A percentile compares a stretch with the other conserved stretches of the same genome.
Conservation (phyloP, 2,888 invertebrate species). For the Ophion costatus region DNA sequence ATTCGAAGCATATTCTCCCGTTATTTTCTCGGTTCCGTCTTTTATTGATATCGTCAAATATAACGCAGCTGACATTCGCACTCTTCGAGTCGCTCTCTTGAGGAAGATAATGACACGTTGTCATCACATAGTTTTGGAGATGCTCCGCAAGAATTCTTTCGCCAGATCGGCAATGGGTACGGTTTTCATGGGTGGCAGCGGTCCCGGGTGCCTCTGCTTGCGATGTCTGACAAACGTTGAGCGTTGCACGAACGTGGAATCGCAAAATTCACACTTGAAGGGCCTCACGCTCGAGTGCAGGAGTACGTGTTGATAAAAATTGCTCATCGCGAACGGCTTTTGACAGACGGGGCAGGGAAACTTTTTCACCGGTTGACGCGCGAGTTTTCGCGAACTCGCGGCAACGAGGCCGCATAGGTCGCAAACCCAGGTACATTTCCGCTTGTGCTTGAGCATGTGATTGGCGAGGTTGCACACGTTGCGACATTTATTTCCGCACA, state of each 20-base stretch:
- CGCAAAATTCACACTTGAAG: slow-evolving; percentile 78
- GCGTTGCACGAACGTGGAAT: slow-evolving; percentile 75
- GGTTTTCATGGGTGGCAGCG: slow-evolving; percentile 67
- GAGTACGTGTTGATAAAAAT: slow-evolving; percentile 77
- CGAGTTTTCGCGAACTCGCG: not conserved
- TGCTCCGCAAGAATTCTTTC: slow-evolving; percentile 59
- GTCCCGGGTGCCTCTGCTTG: slow-evolving; percentile 74
- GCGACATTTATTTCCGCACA: slow-evolving; percentile 69
- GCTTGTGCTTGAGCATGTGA: slow-evolving; percentile 56
- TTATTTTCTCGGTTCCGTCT: not conserved
- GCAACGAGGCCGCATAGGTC: not conserved
- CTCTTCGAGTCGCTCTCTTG: not conserved
- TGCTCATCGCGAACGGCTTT: slow-evolving; percentile 73
- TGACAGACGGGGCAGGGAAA: slow-evolving; percentile 72
- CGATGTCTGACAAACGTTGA: slow-evolving; percentile 75
- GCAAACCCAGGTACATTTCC: not conserved
- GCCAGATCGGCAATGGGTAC: slow-evolving; percentile 64
- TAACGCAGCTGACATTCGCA: slow-evolving; percentile 22
- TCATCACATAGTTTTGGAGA: not conserved
- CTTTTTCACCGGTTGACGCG: not conserved
- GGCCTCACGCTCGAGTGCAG: slow-evolving; percentile 77
- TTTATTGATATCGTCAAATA: slow-evolving; percentile 20
- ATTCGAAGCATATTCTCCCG: not conserved
- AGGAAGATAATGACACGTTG: not conserved
- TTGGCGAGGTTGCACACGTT: slow-evolving; percentile 64